These are phyloP conservation scores for Ormyrus pomaceus DNA, from an alignment of 2,888 invertebrate species.

Conservation along the genomic window DNA sequence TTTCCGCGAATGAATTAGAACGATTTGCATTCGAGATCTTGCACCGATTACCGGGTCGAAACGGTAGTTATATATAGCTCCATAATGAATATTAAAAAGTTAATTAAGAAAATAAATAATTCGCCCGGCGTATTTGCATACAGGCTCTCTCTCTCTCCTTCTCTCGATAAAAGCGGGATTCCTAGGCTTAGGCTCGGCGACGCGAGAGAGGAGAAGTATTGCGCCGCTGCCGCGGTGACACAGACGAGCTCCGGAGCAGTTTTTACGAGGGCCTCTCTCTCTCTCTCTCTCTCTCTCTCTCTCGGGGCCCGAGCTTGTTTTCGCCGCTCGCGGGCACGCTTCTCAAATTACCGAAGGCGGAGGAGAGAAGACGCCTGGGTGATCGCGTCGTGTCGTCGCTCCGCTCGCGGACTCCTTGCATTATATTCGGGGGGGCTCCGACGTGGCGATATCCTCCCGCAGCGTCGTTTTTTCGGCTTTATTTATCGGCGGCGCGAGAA, in stretches of 20 bases:
- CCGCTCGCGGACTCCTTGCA: constrained; percentile 25
- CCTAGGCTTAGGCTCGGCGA: constrained; percentile 3
- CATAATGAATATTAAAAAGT: constrained; percentile 29
- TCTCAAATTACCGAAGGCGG: constrained; percentile 62
- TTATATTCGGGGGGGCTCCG: background rate
- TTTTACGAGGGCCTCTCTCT: constrained; percentile 35
- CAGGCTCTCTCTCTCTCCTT: background rate
- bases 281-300: no score
- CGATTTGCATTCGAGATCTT: constrained; percentile 40
- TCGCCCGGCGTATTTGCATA: constrained; percentile 30
- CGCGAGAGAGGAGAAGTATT: constrained; percentile 42
- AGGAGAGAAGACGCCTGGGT: constrained; percentile 47
- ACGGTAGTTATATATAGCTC: constrained; percentile 34
- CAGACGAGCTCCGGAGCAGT: constrained; percentile 41
- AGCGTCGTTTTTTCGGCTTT: background rate
- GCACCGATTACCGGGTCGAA: constrained; percentile 25
- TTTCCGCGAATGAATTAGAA: constrained; percentile 34
- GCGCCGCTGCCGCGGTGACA: constrained; percentile 31
- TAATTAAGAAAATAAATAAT: constrained; percentile 36
- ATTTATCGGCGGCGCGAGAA: constrained; percentile 6
- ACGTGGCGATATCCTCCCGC: background rate
- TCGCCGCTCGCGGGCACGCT: constrained; percentile 56
- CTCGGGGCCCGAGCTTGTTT: constrained; percentile 17
- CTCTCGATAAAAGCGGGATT: constrained; percentile 15
- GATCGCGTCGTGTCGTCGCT: constrained; percentile 14